A percentile compares a stretch with the other conserved stretches of the same genome.
Conservation (phyloP, 2,888 invertebrate genomes). For the Melanchra persicariae region DNA sequence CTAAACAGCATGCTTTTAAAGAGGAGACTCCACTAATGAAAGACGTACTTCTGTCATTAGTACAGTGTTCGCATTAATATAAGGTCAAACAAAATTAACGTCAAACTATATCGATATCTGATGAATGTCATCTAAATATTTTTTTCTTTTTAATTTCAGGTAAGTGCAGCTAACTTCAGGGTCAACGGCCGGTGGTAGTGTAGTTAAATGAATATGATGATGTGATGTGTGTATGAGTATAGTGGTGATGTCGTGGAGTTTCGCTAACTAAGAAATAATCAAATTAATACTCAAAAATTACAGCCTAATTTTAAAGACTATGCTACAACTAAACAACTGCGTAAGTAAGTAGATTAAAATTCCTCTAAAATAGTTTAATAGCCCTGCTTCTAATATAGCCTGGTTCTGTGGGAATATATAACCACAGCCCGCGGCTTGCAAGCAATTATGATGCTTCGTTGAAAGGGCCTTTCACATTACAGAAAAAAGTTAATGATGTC, state of each 20-base stretch:
- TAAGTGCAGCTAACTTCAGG: background rate
- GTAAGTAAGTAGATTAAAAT: conserved; percentile 59
- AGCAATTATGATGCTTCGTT: conserved; percentile 55
- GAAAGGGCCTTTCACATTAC: conserved; percentile 60
- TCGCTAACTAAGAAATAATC: background rate
- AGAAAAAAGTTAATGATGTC: conserved; percentile 55
- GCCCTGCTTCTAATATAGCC: conserved; percentile 29
- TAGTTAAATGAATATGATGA: background rate
- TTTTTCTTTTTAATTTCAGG: conserved; percentile 1
- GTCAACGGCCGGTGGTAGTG: background rate
- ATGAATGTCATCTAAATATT: too few relatives aligned
- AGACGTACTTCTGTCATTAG: too few relatives aligned
- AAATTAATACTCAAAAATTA: conserved; percentile 5
- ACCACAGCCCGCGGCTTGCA: conserved; percentile 56
- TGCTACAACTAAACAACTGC: conserved; percentile 20
- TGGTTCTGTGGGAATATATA: conserved; percentile 58
- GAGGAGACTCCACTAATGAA: background rate
- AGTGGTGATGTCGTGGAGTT: too few relatives aligned
- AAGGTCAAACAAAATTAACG: too few relatives aligned
- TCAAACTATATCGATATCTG: too few relatives aligned
- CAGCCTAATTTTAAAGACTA: conserved; percentile 6
- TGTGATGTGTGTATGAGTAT: too few relatives aligned
- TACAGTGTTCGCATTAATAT: too few relatives aligned
- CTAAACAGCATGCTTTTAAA: background rate
- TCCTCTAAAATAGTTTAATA: conserved; percentile 63